Conservation (phyloP, 2,113 vertebrate genomes). For the Osmerus mordax region DNA sequence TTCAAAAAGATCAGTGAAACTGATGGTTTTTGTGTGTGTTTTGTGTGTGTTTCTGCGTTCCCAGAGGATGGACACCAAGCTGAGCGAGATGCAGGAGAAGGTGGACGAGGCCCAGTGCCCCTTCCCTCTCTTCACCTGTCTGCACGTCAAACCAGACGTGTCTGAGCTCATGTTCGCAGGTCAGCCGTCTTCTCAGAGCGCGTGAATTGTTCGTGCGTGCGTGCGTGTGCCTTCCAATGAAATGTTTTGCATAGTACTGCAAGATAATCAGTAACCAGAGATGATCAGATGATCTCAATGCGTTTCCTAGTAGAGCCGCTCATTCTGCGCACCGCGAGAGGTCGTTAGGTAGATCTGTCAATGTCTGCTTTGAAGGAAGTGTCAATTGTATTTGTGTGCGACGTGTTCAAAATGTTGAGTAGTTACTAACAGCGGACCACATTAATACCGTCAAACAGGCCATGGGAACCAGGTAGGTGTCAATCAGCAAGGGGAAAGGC, state of each 20-base stretch:
- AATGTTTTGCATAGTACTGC: constrained; percentile 9
- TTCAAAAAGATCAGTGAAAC: too few relatives aligned
- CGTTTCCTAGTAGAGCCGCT: too few relatives aligned
- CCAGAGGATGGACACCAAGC: constrained; percentile 89
- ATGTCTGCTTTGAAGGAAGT: too few relatives aligned
- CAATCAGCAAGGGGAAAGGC: too few relatives aligned
- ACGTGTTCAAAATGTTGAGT: too few relatives aligned
- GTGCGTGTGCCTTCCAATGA: background rate
- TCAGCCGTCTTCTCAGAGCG: constrained; percentile 43
- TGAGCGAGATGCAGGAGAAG: constrained; percentile 88
- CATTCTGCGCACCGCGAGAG: too few relatives aligned
- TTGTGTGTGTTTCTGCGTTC: background rate
- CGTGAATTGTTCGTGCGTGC: background rate
- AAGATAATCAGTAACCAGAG: constrained; percentile 20
- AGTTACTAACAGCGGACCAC: too few relatives aligned
- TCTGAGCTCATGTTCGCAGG: constrained; percentile 99
- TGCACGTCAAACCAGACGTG: constrained; percentile 96
- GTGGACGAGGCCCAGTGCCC: constrained; percentile 79
- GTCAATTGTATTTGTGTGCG: too few relatives aligned
- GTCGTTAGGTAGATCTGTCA: too few relatives aligned
- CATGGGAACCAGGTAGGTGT: too few relatives aligned
- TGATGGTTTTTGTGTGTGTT: background rate
- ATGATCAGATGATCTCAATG: constrained; percentile 13
- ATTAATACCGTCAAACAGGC: too few relatives aligned
- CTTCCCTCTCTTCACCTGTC: constrained; percentile 92